Evolutionary conservation across 2,797 vertebrate genomes (phyloP), one percentile per base, ranked within the genome.

Genomic region (Phaenicophaeus curvirostris): DNA sequence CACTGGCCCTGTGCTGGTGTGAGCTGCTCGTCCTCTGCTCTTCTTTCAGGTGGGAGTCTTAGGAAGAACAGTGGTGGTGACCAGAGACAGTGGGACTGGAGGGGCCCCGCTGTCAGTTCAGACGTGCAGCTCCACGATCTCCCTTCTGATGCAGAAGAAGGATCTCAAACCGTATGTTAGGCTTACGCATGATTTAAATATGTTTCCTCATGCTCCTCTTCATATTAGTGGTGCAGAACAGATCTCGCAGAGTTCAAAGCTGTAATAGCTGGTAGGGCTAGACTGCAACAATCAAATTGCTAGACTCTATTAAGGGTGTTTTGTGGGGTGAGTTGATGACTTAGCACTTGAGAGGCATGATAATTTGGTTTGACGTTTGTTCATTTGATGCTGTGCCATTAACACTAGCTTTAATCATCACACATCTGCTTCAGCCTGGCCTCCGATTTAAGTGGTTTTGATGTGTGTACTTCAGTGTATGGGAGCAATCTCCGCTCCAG

Each of bases 81-180:
- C 74, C 94, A 97, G 72, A 97, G 97, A 76, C 96, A 96, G 92
- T 97, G 96, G 96, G 99, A 99, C 58, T 97, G 98, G 92, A 98
- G 79, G 33, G 92, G 97, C 88, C 97, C 98, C 77, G 95, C 96
- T 82, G 96, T 96, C 68, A 96, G 97, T 87, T 98, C 98, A 10
- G 98, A 99, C 87, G 96, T 95, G 24, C 98, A 97, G 58, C 97
- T 98, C 63, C 98, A 98, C 68, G 98, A 98, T 76, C 85, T 96
- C 54, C 96, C 94, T 20, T 84, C 91, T 18, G 84, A 90, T 77
- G 90, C 92, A 37, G 98, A 98, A 91, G 97, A 98, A 94, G 96
- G 97, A 74, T 96, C 96, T 17, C 96, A 98, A 94, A 84, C 74
- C 23, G 99, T 99, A 98, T 10, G 98, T 93, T 78, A 66, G 54